Evolutionary conservation across 2,113 vertebrate genomes (phyloP).

Genomic region (Brachyhypopomus occidentalis): DNA sequence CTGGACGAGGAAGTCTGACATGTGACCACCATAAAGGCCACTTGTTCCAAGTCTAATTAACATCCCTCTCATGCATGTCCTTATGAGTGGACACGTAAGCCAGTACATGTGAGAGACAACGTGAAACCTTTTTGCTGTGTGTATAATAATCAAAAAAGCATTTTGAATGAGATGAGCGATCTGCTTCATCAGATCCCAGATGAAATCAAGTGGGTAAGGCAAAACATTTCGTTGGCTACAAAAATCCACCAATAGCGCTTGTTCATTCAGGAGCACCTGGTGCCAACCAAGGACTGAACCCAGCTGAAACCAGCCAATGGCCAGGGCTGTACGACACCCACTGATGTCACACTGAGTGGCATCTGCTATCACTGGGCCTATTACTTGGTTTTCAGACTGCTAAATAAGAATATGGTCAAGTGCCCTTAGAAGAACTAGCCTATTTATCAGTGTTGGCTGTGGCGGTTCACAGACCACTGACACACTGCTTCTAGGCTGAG

Average conservation of each 20-base stretch:
- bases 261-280: not conserved
- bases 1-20: constrained; percentile 17
- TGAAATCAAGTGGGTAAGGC: not conserved
- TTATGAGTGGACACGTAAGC: constrained; percentile 64
- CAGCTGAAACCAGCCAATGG: too few species aligned
- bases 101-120: constrained; percentile 56
- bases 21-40: constrained; percentile 33
- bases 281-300: not conserved
- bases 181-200: constrained; percentile 5
- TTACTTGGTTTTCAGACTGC: not conserved
- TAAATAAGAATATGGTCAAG: not conserved
- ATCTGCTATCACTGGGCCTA: not conserved
- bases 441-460: not conserved
- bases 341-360: too few species aligned
- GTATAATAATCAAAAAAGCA: constrained; percentile 49
- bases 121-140: not conserved
- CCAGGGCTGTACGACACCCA: too few species aligned
- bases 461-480: not conserved
- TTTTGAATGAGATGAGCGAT: not conserved
- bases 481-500: not conserved
- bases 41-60: constrained; percentile 58
- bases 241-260: not conserved
- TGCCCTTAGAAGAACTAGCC: not conserved
- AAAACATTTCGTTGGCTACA: not conserved
- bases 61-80: constrained; percentile 65